Conservation (phyloP, 2,888 invertebrate species). For the Oscheius sp. region DNA sequence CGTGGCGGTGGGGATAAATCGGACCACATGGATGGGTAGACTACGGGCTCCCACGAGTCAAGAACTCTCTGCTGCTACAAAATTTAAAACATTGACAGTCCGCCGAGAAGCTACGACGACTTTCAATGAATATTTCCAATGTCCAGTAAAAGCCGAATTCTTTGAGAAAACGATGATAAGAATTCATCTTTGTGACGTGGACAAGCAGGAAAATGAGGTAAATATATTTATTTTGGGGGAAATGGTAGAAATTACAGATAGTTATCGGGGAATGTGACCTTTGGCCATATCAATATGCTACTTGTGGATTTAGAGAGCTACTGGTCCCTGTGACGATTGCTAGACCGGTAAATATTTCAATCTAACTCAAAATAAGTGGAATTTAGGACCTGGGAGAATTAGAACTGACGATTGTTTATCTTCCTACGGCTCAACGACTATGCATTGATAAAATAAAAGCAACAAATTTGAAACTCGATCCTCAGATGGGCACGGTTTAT, state of each 20-base stretch:
- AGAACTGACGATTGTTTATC: slow-evolving; percentile 48
- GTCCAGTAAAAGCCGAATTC: slow-evolving; percentile 37
- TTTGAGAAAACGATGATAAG: slow-evolving; percentile 49
- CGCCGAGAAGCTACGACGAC: slow-evolving; percentile 41
- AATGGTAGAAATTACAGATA: slow-evolving; percentile 27
- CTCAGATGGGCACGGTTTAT: background rate
- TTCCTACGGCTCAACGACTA: slow-evolving; percentile 45
- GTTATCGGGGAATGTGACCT: slow-evolving; percentile 51
- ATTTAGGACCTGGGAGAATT: slow-evolving; percentile 52
- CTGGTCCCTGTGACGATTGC: slow-evolving; percentile 44
- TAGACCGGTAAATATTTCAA: slow-evolving; percentile 36
- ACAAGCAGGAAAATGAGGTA: slow-evolving; percentile 44
- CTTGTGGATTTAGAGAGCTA: slow-evolving; percentile 45
- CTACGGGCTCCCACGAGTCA: slow-evolving; percentile 42
- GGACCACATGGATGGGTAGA: slow-evolving; percentile 51
- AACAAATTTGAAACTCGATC: slow-evolving; percentile 43
- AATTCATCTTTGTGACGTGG: slow-evolving; percentile 54
- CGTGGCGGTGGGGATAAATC: slow-evolving; percentile 45
- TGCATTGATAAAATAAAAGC: slow-evolving; percentile 42
- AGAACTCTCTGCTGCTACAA: slow-evolving; percentile 40
- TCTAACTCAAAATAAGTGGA: background rate
- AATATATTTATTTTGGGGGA: background rate
- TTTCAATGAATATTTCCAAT: slow-evolving; percentile 56
- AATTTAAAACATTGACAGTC: slow-evolving; percentile 48
- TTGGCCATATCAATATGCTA: slow-evolving; percentile 46